Evolutionary conservation across 2,797 vertebrate species (phyloP).

Genomic region (Echeneis naucrates): DNA sequence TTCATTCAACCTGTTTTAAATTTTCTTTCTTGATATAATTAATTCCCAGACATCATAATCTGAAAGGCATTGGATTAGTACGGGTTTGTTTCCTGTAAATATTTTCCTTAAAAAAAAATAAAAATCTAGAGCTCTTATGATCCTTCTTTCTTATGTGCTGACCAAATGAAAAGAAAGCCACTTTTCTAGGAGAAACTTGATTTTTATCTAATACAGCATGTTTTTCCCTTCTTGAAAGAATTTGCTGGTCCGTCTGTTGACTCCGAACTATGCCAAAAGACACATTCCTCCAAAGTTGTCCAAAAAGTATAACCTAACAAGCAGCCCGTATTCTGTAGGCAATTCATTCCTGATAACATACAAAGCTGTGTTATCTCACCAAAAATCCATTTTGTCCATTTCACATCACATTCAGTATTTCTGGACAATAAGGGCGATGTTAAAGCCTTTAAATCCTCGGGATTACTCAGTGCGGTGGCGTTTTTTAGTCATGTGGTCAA

Average conservation of each 20-base stretch:
- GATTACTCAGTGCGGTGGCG: slow-evolving; percentile 20
- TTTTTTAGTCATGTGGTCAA: slow-evolving; percentile 44
- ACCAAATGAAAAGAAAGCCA: slow-evolving; percentile 1
- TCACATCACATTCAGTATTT: slow-evolving; percentile 9
- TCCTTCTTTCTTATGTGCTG: neutral
- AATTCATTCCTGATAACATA: neutral
- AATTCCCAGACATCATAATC: slow-evolving; percentile 30
- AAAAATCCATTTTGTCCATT: slow-evolving; percentile 2
- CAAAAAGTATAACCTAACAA: neutral
- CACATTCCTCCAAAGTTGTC: neutral
- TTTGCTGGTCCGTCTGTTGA: neutral
- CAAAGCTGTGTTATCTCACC: slow-evolving; percentile 13
- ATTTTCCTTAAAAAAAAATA: too few relatives aligned
- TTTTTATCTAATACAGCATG: slow-evolving; percentile 4
- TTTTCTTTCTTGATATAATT: slow-evolving; percentile 51
- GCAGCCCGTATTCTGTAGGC: neutral
- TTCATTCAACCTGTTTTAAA: slow-evolving; percentile 54
- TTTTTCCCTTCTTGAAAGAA: neutral
- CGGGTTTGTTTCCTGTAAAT: slow-evolving; percentile 14
- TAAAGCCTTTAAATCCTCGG: slow-evolving; percentile 39
- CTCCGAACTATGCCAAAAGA: slow-evolving; percentile 12
- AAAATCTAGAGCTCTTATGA: neutral
- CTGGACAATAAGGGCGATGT: neutral
- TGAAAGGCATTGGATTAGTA: slow-evolving; percentile 38
- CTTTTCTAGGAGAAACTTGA: neutral